Percentiles rank a stretch among this genome's conserved stretches.
phyloP scores from a whole-genome alignment of 2,888 invertebrate genomes.

The Cryptocephalus primarius region DNA sequence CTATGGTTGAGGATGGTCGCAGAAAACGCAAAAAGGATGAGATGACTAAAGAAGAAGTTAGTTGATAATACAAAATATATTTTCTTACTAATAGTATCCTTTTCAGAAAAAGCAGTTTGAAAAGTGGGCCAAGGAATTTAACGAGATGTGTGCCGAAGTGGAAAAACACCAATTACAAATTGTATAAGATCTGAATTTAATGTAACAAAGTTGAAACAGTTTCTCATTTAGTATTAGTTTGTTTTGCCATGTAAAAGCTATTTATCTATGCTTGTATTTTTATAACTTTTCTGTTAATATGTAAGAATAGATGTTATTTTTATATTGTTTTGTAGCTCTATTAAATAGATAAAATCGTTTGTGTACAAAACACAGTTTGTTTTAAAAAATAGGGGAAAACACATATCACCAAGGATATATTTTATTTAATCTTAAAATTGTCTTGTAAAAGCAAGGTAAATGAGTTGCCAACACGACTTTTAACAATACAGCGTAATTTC shows the following conservation, averaged over 20 bases:
- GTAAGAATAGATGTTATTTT: too few species aligned
- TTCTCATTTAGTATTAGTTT: neutral
- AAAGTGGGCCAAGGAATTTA: neutral
- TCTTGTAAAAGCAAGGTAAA: too few species aligned
- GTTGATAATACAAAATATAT: neutral
- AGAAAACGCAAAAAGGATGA: neutral
- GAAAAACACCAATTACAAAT: neutral
- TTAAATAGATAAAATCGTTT: too few species aligned
- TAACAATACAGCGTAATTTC: too few species aligned
- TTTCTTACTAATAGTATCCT: neutral
- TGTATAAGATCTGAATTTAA: neutral
- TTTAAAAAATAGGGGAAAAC: too few species aligned
- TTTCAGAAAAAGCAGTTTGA: neutral
- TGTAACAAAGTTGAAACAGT: neutral
- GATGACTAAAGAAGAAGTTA: neutral
- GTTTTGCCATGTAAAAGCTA: neutral
- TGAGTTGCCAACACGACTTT: too few species aligned
- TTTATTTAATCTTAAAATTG: too few species aligned
- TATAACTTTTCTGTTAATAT: too few species aligned
- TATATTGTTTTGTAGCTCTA: too few species aligned
- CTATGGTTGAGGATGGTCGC: too few species aligned
- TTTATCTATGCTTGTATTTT: neutral
- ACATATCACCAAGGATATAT: too few species aligned
- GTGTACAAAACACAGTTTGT: too few species aligned
- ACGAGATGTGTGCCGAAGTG: neutral